These are phyloP conservation scores for Eurois occulta DNA, from an alignment of 2,888 invertebrate species.

Conservation along the genomic window DNA sequence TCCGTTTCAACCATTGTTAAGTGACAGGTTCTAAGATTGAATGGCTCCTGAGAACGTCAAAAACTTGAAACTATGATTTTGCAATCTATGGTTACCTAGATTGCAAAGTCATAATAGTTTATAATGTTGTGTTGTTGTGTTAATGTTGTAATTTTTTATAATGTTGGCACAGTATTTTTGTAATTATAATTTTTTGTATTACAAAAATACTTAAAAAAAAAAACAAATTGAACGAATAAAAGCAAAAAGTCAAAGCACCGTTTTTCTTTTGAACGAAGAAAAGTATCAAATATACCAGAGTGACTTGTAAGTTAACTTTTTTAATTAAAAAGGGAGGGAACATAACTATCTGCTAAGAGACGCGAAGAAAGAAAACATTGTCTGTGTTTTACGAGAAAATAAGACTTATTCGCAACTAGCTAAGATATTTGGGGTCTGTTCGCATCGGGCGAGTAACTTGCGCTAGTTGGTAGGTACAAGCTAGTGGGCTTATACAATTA, in stretches of 20 bases:
- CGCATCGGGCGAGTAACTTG: conserved; percentile 52
- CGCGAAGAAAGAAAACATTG: conserved; percentile 64
- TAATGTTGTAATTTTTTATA: too few species aligned
- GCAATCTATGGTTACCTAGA: too few species aligned
- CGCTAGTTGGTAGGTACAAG: conserved; percentile 11
- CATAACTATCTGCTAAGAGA: conserved; percentile 59
- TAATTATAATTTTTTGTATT: too few species aligned
- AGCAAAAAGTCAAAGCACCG: not conserved
- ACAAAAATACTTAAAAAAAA: not conserved
- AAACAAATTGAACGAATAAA: not conserved
- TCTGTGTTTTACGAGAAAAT: conserved; percentile 71
- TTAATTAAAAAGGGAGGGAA: conserved; percentile 80
- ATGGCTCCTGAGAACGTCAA: not conserved
- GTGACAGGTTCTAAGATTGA: not conserved
- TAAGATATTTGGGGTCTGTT: conserved; percentile 71
- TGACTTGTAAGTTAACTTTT: conserved; percentile 81
- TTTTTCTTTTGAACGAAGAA: conserved; percentile 9
- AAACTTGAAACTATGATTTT: not conserved
- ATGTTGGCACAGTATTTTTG: too few species aligned
- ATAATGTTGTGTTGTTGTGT: too few species aligned
- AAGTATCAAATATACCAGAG: conserved; percentile 70
- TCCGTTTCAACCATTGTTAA: not conserved
- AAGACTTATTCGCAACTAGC: conserved; percentile 74
- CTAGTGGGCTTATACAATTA: not conserved
- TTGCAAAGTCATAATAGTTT: too few species aligned